Conservation (phyloP, 2,888 invertebrate genomes). For the Drosophila lacicola region DNA sequence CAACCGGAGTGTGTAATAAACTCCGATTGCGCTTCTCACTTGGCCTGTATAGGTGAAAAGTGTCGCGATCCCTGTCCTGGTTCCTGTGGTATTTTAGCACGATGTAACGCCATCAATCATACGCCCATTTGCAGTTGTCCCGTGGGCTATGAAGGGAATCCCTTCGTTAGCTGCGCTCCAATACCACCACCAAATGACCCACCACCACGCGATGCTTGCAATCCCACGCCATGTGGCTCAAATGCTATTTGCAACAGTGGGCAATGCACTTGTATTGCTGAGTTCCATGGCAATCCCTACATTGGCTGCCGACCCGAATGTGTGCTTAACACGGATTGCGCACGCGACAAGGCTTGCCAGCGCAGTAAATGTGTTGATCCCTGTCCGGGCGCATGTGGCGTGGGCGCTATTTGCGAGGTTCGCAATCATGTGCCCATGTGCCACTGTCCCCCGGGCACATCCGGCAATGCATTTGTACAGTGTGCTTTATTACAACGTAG, state of each 20-base stretch:
- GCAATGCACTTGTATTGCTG: slow-evolving; percentile 88
- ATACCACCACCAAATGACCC: slow-evolving; percentile 79
- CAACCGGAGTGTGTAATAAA: slow-evolving; percentile 89
- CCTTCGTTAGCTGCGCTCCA: slow-evolving; percentile 86
- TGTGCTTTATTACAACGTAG: slow-evolving; percentile 87
- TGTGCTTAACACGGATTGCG: slow-evolving; percentile 91
- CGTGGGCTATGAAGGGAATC: slow-evolving; percentile 87
- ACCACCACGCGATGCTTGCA: slow-evolving; percentile 86
- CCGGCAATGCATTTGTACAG: slow-evolving; percentile 90
- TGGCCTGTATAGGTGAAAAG: slow-evolving; percentile 88
- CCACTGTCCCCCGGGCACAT: slow-evolving; percentile 88
- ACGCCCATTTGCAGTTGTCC: slow-evolving; percentile 88
- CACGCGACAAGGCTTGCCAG: slow-evolving; percentile 90
- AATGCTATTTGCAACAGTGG: slow-evolving; percentile 90
- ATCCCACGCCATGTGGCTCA: slow-evolving; percentile 91
- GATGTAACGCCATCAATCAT: slow-evolving; percentile 88
- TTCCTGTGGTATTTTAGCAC: slow-evolving; percentile 88
- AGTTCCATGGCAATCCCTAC: slow-evolving; percentile 88
- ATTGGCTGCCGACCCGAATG: slow-evolving; percentile 93
- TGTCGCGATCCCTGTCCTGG: slow-evolving; percentile 90
- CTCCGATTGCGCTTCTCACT: slow-evolving; percentile 88
- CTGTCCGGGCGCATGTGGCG: slow-evolving; percentile 91
- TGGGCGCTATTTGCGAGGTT: slow-evolving; percentile 90
- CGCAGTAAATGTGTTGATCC: slow-evolving; percentile 92
- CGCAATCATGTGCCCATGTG: slow-evolving; percentile 91